phyloP scores from a whole-genome alignment of 2,888 invertebrate species.

The Lamellibrachia satsuma region DNA sequence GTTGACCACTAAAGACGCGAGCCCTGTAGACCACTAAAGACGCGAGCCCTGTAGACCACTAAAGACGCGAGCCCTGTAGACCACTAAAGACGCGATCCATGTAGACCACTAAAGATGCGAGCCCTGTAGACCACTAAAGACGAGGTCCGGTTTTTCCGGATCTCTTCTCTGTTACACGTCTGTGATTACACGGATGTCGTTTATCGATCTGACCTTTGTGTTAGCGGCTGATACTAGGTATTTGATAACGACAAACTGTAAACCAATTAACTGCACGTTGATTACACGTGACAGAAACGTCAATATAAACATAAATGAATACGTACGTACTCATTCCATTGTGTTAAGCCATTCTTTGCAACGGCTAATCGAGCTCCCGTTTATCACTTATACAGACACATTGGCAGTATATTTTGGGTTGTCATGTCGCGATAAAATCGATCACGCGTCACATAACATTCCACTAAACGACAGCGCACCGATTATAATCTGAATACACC shows the following conservation, averaged over 20 bases:
- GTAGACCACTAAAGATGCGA: not conserved
- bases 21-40: no score
- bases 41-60: no score
- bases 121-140: not conserved
- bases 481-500: not conserved
- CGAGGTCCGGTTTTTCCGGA: not conserved
- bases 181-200: not conserved
- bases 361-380: not conserved
- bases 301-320: not conserved
- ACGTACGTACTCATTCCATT: not conserved
- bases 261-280: not conserved
- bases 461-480: not conserved
- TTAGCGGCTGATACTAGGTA: not conserved
- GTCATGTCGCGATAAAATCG: slow-evolving; percentile 1
- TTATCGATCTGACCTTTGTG: not conserved
- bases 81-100: not conserved
- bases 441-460: not conserved
- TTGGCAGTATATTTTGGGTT: not conserved
- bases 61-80: not conserved
- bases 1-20: no score
- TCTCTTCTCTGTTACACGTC: not conserved
- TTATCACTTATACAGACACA: not conserved
- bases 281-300: not conserved
- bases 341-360: not conserved
- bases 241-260: not conserved